These are phyloP conservation scores for Shargacucullia verbasci DNA, from an alignment of 2,888 invertebrate genomes.

Conservation along the genomic window DNA sequence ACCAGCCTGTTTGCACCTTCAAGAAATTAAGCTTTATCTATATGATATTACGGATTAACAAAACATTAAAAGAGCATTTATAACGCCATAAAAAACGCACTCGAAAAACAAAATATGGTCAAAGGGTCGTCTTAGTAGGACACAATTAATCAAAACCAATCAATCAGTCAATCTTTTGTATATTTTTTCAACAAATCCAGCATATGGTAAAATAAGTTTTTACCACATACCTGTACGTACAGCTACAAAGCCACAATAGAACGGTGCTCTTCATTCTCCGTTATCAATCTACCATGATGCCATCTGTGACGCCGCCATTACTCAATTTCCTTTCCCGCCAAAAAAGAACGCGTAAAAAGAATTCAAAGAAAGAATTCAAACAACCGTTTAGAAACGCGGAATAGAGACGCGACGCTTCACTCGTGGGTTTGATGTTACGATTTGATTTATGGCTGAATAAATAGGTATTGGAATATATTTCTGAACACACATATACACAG, in stretches of 20 bases:
- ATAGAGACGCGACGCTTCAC: constrained; percentile 60
- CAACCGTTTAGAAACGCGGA: constrained; percentile 64
- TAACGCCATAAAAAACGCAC: no score
- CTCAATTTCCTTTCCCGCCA: constrained; percentile 85
- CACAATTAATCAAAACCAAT: constrained; percentile 21
- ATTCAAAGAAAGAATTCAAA: constrained; percentile 69
- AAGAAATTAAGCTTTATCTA: no score
- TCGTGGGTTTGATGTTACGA: constrained; percentile 52
- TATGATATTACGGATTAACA: no score
- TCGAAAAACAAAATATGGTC: no score
- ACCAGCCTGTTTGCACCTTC: no score
- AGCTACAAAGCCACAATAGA: constrained; percentile 73
- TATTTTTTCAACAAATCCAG: constrained; percentile 16
- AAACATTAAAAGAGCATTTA: no score
- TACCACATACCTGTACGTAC: constrained; percentile 50
- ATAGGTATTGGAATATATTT: constrained; percentile 46
- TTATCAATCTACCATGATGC: constrained; percentile 88
- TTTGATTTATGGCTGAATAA: constrained; percentile 56
- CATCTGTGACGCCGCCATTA: constrained; percentile 87
- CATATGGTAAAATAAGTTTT: constrained; percentile 52
- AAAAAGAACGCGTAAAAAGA: constrained; percentile 78
- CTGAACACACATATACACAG: constrained; percentile 1
- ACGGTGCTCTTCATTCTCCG: constrained; percentile 80
- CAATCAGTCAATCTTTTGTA: constrained; percentile 8
- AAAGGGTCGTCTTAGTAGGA: no score